Evolutionary conservation across 2,113 vertebrate species (phyloP).

Genomic region (Tyrannus savana): DNA sequence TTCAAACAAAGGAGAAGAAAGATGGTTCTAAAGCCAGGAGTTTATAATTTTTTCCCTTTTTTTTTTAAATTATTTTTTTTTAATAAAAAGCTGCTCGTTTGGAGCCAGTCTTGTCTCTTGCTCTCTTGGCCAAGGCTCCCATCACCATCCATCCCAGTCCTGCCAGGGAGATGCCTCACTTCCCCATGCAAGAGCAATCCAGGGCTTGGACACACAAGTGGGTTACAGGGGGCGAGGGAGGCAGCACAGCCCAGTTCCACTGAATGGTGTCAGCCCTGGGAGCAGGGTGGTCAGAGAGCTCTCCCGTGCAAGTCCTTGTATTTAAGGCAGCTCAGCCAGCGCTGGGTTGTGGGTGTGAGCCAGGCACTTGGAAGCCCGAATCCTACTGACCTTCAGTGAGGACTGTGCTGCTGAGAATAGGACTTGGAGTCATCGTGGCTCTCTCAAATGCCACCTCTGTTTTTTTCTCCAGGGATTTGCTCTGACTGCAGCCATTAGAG

Average conservation of each 20-base stretch:
- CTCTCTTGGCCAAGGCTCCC: neutral
- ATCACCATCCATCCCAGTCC: neutral
- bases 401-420: neutral
- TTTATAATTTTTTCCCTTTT: neutral
- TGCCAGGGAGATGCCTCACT: neutral
- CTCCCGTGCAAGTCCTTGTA: neutral
- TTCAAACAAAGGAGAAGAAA: slow-evolving; percentile 48
- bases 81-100: neutral
- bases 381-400: neutral
- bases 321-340: neutral
- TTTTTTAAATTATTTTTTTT: neutral
- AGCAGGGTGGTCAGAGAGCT: neutral
- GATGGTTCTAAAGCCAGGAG: neutral
- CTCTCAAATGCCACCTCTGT: neutral
- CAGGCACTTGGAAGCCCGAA: neutral
- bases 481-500: neutral
- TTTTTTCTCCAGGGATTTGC: neutral
- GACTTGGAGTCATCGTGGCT: neutral
- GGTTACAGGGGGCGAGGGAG: neutral
- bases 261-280: neutral
- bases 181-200: neutral
- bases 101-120: neutral
- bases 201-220: neutral
- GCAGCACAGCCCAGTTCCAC: neutral
- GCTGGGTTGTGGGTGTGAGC: neutral